Conservation (phyloP, 2,113 vertebrate species). For the Theristicus caerulescens region DNA sequence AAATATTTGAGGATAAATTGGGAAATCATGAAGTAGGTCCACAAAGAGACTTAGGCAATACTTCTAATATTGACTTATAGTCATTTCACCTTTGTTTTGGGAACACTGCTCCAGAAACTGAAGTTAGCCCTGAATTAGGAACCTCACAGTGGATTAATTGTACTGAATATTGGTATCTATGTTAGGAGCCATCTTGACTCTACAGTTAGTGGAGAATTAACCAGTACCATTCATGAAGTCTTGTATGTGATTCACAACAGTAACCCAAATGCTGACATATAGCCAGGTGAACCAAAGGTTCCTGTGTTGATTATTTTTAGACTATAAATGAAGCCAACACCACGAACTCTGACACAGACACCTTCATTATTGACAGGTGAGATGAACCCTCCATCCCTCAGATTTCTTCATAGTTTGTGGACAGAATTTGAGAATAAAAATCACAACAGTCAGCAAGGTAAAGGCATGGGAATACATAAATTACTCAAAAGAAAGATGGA, state of each 20-base stretch:
- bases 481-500: background rate
- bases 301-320: background rate
- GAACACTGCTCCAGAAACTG: background rate
- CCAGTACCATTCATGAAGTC: background rate
- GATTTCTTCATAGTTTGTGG: background rate
- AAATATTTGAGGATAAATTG: slow-evolving; percentile 37
- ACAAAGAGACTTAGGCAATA: background rate
- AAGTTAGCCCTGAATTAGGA: background rate
- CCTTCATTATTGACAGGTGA: background rate
- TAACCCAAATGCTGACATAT: background rate
- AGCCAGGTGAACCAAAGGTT: background rate
- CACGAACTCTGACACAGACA: background rate
- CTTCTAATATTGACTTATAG: background rate
- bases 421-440: background rate
- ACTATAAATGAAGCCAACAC: background rate
- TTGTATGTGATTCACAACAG: background rate
- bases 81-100: background rate
- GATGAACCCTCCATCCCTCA: background rate
- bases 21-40: background rate
- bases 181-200: background rate
- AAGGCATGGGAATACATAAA: background rate
- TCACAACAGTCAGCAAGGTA: background rate
- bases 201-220: background rate
- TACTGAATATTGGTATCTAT: background rate
- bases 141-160: background rate